phyloP scores from a whole-genome alignment of 2,113 vertebrate genomes.

The Struthio camelus region DNA sequence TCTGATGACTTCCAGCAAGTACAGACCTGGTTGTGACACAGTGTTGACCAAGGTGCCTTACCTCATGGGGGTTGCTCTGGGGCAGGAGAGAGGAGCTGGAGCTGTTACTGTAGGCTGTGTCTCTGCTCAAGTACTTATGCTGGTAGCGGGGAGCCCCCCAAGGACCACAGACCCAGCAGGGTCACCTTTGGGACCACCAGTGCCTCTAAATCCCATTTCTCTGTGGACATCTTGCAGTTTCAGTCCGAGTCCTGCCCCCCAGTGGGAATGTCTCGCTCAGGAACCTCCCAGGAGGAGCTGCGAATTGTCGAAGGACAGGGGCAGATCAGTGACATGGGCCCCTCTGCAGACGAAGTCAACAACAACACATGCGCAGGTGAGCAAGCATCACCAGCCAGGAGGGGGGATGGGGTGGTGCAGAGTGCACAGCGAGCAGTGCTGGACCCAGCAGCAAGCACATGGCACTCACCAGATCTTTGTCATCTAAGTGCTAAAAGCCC shows the following conservation, averaged over 20 bases:
- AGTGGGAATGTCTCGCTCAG: slow-evolving; percentile 84
- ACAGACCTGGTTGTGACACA: not conserved
- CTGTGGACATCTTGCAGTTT: slow-evolving; percentile 75
- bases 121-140: not conserved
- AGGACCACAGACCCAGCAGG: too few relatives aligned
- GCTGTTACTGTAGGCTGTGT: not conserved
- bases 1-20: not conserved
- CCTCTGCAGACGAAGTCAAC: slow-evolving; percentile 94
- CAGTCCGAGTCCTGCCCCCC: slow-evolving; percentile 89
- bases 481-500: fast-evolving
- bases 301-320: slow-evolving; percentile 95
- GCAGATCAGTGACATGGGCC: slow-evolving; percentile 83
- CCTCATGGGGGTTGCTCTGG: fast-evolving
- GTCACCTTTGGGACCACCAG: fast-evolving
- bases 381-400: not conserved
- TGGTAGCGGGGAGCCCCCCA: too few relatives aligned
- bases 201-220: not conserved
- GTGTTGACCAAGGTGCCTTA: not conserved
- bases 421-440: not conserved
- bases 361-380: slow-evolving; percentile 94
- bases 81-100: not conserved
- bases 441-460: not conserved
- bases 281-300: slow-evolving; percentile 93
- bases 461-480: fast-evolving
- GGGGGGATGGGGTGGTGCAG: not conserved